Base-by-base conservation (phyloP, 1,140 invertebrate genomes). In the Zaprionus gabonicus region DNA sequence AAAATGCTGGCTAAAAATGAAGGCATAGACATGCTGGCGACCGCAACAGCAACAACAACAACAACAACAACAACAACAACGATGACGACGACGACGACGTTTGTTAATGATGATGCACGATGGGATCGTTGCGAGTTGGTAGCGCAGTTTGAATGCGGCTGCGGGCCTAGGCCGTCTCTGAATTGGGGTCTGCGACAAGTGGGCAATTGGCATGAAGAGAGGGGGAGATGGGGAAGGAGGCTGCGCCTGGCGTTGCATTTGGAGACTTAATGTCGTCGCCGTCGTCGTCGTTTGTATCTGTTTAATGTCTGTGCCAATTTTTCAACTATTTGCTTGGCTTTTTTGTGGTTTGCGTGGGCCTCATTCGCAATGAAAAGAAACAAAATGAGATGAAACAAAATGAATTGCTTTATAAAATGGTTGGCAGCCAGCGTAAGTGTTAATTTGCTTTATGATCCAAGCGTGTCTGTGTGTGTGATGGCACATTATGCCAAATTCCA, bases 91-190 rank as follows among this genome's bases (percentile, higher is more conserved):
- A 70, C 67, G 17, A 55, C 58, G 53, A 41, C 62, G 57, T 46
- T 67, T 63, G 57, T 64, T 77, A 77, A 77, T 77, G 75, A 77
- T 77, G 75, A 77, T 77, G 64, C 70, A 77, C 73, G 75, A 38
- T 59, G 64, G 57, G 53, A 55, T 23, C 23, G 46, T 34, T 38
- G n/a, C n/a, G 44, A 38, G 41, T 17, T 46, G 38, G 38, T 15
- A 41, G 38, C 38, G 15, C 36, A 9, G 15, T n/a, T n/a, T 27
- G 58, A 15, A 2, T 20, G 17, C 31, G 55, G 38, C 25, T 44
- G 31, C 41, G 60, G 57, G 62, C 27, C 56, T 31, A 10, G 67
- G 36, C 51, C n/a, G 25, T 59, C 17, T 38, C 41, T 65, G 60
- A 66, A 68, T 72, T 41, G 75, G 69, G 41, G 56, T 72, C 69